These are phyloP conservation scores for Amiota minor DNA, from an alignment of 2,888 invertebrate species.

Conservation along the genomic window DNA sequence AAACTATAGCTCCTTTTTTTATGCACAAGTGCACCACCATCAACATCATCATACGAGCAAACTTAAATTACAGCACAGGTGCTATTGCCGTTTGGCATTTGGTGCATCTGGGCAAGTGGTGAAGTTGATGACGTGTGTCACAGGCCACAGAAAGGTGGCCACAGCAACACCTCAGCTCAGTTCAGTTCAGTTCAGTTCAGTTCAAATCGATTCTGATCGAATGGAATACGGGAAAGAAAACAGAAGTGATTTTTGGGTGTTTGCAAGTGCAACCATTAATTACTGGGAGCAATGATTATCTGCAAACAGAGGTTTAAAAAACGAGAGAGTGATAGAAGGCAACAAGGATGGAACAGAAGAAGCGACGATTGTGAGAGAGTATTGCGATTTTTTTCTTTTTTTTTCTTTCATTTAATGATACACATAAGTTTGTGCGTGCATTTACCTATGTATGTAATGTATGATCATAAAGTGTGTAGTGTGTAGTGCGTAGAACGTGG, in stretches of 20 bases:
- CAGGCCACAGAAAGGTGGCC: conserved; percentile 33
- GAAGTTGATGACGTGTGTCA: conserved; percentile 35
- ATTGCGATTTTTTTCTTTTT: conserved; percentile 15
- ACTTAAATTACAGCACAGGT: conserved; percentile 47
- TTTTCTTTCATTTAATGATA: conserved; percentile 44
- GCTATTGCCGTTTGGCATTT: background rate
- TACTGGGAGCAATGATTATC: conserved; percentile 53
- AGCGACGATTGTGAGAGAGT: too few relatives aligned
- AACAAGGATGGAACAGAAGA: too few relatives aligned
- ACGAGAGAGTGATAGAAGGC: too few relatives aligned
- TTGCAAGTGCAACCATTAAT: conserved; percentile 42
- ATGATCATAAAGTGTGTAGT: too few relatives aligned
- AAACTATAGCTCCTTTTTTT: conserved; percentile 15
- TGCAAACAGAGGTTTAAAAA: conserved; percentile 11
- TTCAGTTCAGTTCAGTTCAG: background rate
- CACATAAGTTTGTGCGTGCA: conserved; percentile 48
- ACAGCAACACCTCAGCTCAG: conserved; percentile 27
- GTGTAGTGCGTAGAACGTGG: too few relatives aligned
- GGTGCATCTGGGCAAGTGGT: conserved; percentile 40
- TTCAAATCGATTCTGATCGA: too few relatives aligned
- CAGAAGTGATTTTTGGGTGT: conserved; percentile 59
- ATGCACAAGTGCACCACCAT: conserved; percentile 15
- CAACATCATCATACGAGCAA: background rate
- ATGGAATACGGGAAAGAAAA: conserved; percentile 43
- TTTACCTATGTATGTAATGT: background rate